A percentile compares a stretch with the other conserved stretches of the same genome.
phyloP scores from a whole-genome alignment of 2,888 invertebrate species.

The Pardosa pseudoannulata region DNA sequence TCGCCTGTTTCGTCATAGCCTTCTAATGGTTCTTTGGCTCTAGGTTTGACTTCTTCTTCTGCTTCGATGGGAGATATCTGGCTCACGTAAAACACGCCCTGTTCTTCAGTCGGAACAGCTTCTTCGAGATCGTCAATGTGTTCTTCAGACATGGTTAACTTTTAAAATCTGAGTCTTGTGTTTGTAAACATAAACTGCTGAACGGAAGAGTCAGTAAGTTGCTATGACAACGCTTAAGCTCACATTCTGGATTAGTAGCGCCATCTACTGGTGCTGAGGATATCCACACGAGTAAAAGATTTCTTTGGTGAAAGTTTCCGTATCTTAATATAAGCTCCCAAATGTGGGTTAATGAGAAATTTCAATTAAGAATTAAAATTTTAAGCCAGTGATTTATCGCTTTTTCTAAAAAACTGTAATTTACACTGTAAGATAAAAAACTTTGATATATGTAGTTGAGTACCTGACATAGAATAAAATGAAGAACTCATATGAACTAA shows the following conservation, averaged over 20 bases:
- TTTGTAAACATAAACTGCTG: background rate
- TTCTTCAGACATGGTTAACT: conserved; percentile 26
- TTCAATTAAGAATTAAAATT: too few species aligned
- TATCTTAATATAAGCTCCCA: too few species aligned
- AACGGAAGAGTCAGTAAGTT: conserved; percentile 14
- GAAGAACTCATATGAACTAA: too few species aligned
- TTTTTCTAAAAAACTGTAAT: too few species aligned
- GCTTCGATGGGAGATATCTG: conserved; percentile 36
- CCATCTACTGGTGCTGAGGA: background rate
- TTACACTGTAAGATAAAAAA: too few species aligned
- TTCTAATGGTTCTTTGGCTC: background rate
- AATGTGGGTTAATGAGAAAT: too few species aligned
- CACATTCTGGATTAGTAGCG: background rate
- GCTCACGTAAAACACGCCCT: conserved; percentile 35
- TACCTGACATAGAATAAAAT: too few species aligned
- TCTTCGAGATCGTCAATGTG: background rate
- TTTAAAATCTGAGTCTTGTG: too few species aligned
- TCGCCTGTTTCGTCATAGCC: conserved; percentile 10
- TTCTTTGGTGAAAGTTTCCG: too few species aligned
- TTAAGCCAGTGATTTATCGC: too few species aligned
- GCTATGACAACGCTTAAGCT: conserved; percentile 12
- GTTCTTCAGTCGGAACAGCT: background rate
- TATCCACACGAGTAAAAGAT: too few species aligned
- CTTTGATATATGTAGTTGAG: too few species aligned
- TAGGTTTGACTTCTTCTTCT: conserved; percentile 32